Conservation (phyloP, 2,113 vertebrate genomes). For the Pampusana beccarii region DNA sequence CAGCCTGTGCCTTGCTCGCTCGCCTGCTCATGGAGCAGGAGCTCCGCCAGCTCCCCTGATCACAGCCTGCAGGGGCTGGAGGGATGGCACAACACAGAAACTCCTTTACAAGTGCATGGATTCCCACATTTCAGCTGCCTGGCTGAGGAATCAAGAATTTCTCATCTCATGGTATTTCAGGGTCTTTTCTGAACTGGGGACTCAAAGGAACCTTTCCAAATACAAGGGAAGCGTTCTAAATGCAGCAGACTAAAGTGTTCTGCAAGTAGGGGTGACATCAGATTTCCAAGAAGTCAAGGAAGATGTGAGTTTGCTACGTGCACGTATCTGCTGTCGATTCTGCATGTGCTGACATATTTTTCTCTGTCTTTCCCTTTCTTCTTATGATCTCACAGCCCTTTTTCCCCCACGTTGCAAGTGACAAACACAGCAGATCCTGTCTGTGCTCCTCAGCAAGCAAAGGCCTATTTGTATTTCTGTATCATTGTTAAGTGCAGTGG, state of each 20-base stretch:
- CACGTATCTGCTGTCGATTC: neutral
- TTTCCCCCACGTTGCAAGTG: neutral
- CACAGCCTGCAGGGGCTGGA: neutral
- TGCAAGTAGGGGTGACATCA: neutral
- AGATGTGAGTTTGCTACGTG: neutral
- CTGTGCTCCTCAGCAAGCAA: neutral
- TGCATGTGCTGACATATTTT: neutral
- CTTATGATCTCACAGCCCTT: neutral
- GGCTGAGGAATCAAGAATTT: neutral
- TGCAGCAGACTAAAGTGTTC: neutral
- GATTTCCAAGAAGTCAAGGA: neutral
- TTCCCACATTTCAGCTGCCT: neutral
- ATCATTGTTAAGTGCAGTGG: neutral
- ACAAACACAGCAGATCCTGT: neutral
- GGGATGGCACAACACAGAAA: neutral
- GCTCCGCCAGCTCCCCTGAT: conserved; percentile 19
- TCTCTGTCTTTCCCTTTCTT: neutral
- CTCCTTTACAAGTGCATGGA: neutral
- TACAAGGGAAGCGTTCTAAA: neutral
- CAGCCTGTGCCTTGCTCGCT: neutral
- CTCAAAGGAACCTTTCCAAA: neutral
- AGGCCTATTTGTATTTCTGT: neutral
- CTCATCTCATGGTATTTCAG: neutral
- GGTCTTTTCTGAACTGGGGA: neutral
- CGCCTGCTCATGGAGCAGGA: neutral